Evolutionary conservation across 2,113 vertebrate genomes (phyloP).

Genomic region (Myotis davidii): DNA sequence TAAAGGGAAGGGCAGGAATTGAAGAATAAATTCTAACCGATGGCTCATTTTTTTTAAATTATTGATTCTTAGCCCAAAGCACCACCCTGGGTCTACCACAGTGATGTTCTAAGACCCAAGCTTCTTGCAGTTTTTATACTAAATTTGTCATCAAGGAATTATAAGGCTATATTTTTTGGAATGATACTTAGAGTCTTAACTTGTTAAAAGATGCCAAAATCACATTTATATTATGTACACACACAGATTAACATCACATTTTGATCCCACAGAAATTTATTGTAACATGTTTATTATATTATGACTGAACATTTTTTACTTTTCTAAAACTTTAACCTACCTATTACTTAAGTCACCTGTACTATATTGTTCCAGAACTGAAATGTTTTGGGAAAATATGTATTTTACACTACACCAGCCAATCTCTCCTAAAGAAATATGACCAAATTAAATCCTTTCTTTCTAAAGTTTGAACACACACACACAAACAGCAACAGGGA

Average conservation of each 20-base stretch:
- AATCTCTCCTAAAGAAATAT: constrained; percentile 17
- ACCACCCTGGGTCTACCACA: constrained; percentile 81
- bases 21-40: constrained; percentile 75
- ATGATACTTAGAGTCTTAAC: constrained; percentile 83
- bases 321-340: constrained; percentile 39
- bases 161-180: constrained; percentile 85
- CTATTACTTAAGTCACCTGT: background rate
- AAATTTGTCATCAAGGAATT: constrained; percentile 85
- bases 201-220: constrained; percentile 84
- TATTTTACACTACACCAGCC: constrained; percentile 57
- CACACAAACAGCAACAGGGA: background rate
- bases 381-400: constrained; percentile 73
- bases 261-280: background rate
- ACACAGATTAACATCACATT: background rate
- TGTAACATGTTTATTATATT: constrained; percentile 18
- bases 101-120: constrained; percentile 78
- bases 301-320: background rate
- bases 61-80: constrained; percentile 79
- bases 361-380: constrained; percentile 5
- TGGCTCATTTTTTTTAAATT: constrained; percentile 72
- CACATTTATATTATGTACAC: constrained; percentile 48
- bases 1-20: constrained; percentile 31
- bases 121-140: constrained; percentile 83
- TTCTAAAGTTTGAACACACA: background rate
- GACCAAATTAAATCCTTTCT: constrained; percentile 4